Base-by-base conservation (phyloP, 2,113 vertebrate species). In the Canis aureus region DNA sequence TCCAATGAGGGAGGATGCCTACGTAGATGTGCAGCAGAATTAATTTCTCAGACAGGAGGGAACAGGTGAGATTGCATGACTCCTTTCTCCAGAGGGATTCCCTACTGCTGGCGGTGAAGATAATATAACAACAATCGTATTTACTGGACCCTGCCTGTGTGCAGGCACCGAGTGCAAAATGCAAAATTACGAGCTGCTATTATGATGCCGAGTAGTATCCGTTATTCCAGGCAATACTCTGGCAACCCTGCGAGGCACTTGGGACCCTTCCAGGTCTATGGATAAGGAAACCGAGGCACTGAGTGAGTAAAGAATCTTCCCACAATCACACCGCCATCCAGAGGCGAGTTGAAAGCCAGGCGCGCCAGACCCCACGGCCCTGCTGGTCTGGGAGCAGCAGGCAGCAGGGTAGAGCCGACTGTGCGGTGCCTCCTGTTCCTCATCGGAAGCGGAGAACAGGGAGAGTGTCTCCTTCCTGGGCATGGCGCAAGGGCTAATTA, bases 31-130 rank as follows among this genome's bases (percentile, higher is more conserved):
- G 60, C 67, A 67, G 11, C 67, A 53, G 83, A 66, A 78, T 79
- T 82, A 71, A 82, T 74, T 73, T 87, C 43, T 51, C 32, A 86
- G 60, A 53, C 38, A 73, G 59, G 88, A 91, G 91, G 57, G 62
- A 17, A 67, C 11, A 7, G 43, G 22, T 25, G 29, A 85, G 85
- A 93, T 62, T 51, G 66, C 43, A n/a, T 20, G 12, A 62, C 10
- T 79, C 38, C 35, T 74, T 91, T 43, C 57, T 84, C 69, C 35
- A 27, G 73, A 67, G 19, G 49, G 32, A 57, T 82, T 73, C 83
- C 29, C 43, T 62, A 71, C 6, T 59, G 35, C 43, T 43, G 43
- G 43, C 23, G 29, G 90, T 25, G 55, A 55, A 84, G 60, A 51
- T 60, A 57, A n/a, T 49, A 32, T 23, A 64, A 27, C 25, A 55